phyloP scores from a whole-genome alignment of 92 coral and sea anemone genomes.

The Scolanthus callimorphus region DNA sequence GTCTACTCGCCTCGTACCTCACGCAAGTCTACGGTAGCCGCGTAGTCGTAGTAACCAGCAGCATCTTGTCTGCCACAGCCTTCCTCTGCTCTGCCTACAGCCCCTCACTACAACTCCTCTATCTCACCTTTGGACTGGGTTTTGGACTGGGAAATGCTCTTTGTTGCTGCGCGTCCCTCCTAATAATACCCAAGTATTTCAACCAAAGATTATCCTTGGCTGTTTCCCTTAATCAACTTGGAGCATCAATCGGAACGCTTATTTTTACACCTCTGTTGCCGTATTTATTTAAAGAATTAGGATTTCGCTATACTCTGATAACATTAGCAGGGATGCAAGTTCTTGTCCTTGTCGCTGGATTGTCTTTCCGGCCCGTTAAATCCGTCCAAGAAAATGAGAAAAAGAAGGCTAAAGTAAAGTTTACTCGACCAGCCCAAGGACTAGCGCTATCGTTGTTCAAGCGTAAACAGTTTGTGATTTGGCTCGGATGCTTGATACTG shows the following conservation, averaged over 20 bases:
- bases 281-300: not conserved
- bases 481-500: not conserved
- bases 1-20: constrained; percentile 14
- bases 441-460: not conserved
- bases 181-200: constrained; percentile 17
- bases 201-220: constrained; percentile 9
- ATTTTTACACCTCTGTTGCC: not conserved
- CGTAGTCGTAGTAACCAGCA: constrained; percentile 5
- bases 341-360: constrained; percentile 1
- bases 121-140: constrained; percentile 18
- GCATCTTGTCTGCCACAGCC: constrained; percentile 10
- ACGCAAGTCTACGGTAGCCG: constrained; percentile 10
- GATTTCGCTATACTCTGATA: constrained; percentile 8
- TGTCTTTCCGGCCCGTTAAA: not conserved
- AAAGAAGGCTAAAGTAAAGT: not conserved
- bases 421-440: not conserved
- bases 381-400: not conserved
- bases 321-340: constrained; percentile 9
- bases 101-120: constrained; percentile 7
- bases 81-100: constrained; percentile 10
- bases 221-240: constrained; percentile 11
- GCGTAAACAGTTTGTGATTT: constrained; percentile 5
- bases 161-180: constrained; percentile 9
- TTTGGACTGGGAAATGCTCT: constrained; percentile 21
- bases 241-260: constrained; percentile 17